Base-by-base conservation (phyloP, 2,797 vertebrate species). In the Cygnus olor region DNA sequence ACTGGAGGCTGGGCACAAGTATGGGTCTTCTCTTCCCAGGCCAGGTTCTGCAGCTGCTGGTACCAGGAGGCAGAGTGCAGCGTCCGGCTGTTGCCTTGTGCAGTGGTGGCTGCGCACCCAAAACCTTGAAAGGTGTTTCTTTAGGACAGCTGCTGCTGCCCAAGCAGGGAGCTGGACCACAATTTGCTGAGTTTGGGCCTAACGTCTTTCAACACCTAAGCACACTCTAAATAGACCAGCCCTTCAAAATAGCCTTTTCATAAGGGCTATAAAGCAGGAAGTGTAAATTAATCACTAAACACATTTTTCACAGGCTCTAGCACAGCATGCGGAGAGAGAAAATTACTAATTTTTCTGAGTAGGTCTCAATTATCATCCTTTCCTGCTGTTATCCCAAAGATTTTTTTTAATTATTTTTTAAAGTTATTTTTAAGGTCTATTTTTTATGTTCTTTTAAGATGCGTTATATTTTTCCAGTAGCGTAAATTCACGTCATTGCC, bases 81-180 rank as follows among this genome's bases (percentile, higher is more conserved):
- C 24, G 9, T 3, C 4, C 0, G 0, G 32, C 72, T 2, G 0
- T 58, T 4, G 3, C 2, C 0, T 56, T 18, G 44, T 70, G 22
- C 45, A 32, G 63, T 0, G 3, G 19, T 4, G 2, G 42, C 47
- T 25, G 0, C 0, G 0, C 30, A 44, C 64, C 30, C 44, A 32
- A n/a, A 34, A 44, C 57, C 30, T 42, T 30, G 58, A 49, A 24
- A 68, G 57, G 44, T 44, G 49, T 19, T 74, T 38, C 74, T 77
- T 24, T 32, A 57, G 56, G 60, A 64, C 28, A 57, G n/a, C 24
- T 4, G 1, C 40, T 22, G 2, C 56, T 61, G 34, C 36, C 9
- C 2, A 32, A 47, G 34, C 58, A 82, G 38, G 45, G 71, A 77
- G 38, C 42, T 65, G 54, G 92, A 65, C 56, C 63, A 54, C 88